Evolutionary conservation across 2,888 invertebrate genomes (phyloP), one percentile per base, ranked within the genome.

Genomic region (Ophion ellenae): DNA sequence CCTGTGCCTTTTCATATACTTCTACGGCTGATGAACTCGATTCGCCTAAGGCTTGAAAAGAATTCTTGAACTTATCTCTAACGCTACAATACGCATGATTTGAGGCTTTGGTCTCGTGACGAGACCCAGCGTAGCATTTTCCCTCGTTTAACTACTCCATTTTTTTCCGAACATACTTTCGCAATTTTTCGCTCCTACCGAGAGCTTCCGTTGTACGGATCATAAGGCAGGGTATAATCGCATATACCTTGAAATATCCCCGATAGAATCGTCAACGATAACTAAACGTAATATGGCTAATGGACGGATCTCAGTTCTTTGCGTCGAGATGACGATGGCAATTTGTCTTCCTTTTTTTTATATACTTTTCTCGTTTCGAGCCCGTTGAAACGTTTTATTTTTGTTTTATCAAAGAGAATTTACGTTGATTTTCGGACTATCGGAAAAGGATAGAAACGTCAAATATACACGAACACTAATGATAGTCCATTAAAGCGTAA

Each of bases 121-220:
- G 91, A 94, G 93, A 94, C 93, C 90, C 92, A 93, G 93, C 93
- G 91, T 92, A 93, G 92, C 92, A 32, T 32, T 32, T 32, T 93
- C 92, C 90, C 71, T 86, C 77, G 88, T 87, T 81, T 90, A 86
- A 85, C 86, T 81, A 87, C 85, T 78, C 83, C 79, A 85, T 80
- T 73, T 87, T 79, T 86, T 75, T 76, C 73, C 67, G 64, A 81
- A 83, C 82, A 84, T 80, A 78, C 85, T 81, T 64, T 83, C 87
- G 69, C 66, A 67, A 69, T 75, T 81, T 86, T 82, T 5, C 67
- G 85, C 81, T 87, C 77, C 76, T 82, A 85, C 77, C 78, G 88
- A 87, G 87, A 57, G 24, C 89, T 87, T 87, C 87, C 89, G 75
- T 89, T 90, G 87, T 85, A 89, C 88, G 88, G 88, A 90, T 90